Evolutionary conservation across 2,888 invertebrate species (phyloP).

Genomic region (Leptothorax acervorum): DNA sequence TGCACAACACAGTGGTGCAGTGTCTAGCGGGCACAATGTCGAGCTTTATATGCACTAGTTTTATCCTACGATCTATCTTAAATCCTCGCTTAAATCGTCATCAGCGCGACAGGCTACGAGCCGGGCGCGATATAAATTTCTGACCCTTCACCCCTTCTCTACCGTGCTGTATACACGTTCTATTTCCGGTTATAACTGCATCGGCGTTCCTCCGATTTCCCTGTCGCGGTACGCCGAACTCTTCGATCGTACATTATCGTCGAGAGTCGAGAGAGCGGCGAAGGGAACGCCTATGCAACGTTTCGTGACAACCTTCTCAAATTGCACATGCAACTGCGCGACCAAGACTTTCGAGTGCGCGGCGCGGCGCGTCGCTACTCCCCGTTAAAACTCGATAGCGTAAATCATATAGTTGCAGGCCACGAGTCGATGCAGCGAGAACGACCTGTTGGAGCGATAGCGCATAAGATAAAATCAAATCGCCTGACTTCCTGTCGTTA

Average conservation of each 20-base stretch:
- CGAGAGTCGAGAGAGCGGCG: neutral
- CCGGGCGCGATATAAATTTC: neutral
- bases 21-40: slow-evolving; percentile 55
- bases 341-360: slow-evolving; percentile 36
- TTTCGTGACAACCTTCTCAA: slow-evolving; percentile 53
- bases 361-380: slow-evolving; percentile 3
- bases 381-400: slow-evolving; percentile 37
- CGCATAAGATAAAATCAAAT: slow-evolving; percentile 43
- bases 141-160: no score
- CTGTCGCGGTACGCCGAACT: neutral
- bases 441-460: slow-evolving; percentile 16
- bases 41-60: slow-evolving; percentile 46
- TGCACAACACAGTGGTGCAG: slow-evolving; percentile 63
- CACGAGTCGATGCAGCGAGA: slow-evolving; percentile 10
- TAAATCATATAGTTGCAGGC: slow-evolving; percentile 34
- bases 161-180: neutral
- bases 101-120: slow-evolving; percentile 29
- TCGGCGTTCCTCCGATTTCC: neutral
- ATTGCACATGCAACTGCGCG: slow-evolving; percentile 41
- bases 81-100: slow-evolving; percentile 44
- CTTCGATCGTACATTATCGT: neutral
- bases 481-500: slow-evolving; percentile 31
- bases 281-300: slow-evolving; percentile 44
- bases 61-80: slow-evolving; percentile 52
- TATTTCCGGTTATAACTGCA: neutral